A percentile compares a stretch with the other conserved stretches of the same genome.
phyloP scores from a whole-genome alignment of 53 echinoderm and acorn worm species.

The Astropecten irregularis region DNA sequence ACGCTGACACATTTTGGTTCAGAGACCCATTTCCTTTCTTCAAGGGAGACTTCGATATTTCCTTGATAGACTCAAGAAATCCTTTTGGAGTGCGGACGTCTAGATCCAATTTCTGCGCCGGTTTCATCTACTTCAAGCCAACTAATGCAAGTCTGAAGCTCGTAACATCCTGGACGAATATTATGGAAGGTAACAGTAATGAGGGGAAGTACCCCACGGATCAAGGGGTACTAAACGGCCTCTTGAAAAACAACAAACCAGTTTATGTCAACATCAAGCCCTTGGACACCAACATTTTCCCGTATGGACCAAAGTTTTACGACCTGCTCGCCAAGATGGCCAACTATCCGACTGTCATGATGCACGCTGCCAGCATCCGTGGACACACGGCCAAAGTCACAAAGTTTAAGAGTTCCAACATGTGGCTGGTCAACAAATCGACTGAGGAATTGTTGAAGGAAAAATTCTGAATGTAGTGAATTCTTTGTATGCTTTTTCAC shows the following conservation, averaged over 20 bases:
- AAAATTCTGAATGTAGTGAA: no score
- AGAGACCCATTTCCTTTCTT: slow-evolving; percentile 35
- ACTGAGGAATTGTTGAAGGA: not conserved
- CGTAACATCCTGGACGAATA: not conserved
- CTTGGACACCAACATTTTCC: slow-evolving; percentile 2
- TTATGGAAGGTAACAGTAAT: not conserved
- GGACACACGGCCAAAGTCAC: not conserved
- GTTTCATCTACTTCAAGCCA: slow-evolving; percentile 31
- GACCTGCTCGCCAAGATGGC: not conserved
- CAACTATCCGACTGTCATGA: not conserved
- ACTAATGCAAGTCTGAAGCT: not conserved
- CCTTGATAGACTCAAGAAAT: not conserved
- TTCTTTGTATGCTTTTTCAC: no score
- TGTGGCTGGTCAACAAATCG: not conserved
- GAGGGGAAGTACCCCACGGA: not conserved
- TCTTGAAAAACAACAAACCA: not conserved
- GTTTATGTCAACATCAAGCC: not conserved
- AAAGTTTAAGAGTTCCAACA: not conserved
- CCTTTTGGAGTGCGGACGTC: not conserved
- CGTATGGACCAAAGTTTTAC: not conserved
- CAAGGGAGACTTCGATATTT: slow-evolving; percentile 12
- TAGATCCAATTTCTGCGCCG: slow-evolving; percentile 12
- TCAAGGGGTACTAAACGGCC: slow-evolving; percentile 1
- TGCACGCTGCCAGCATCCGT: not conserved
- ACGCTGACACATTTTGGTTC: slow-evolving; percentile 44